Percentiles rank a stretch among this genome's conserved stretches.
These are phyloP conservation scores for Pantala flavescens DNA, from an alignment of 1,140 invertebrate genomes.

Conservation along the genomic window DNA sequence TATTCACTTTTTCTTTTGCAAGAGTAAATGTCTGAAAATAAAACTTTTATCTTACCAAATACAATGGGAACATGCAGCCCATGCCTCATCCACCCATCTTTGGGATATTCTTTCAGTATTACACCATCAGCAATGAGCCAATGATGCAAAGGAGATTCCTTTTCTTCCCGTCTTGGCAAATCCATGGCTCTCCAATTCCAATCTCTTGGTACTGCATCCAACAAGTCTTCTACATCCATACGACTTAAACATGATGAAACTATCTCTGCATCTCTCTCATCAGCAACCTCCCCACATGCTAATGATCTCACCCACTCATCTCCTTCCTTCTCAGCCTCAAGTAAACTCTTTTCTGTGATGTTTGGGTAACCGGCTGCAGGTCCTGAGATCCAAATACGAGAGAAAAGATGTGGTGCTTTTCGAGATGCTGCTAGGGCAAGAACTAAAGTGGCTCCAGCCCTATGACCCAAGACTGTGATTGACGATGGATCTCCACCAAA, in stretches of 20 bases:
- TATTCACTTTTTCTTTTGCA: no score
- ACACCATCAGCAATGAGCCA: neutral
- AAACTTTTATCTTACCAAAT: neutral
- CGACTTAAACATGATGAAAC: conserved; percentile 20
- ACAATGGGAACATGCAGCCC: neutral
- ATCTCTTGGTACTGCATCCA: conserved; percentile 52
- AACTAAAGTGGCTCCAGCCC: conserved; percentile 66
- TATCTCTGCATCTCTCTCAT: neutral
- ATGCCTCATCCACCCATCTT: neutral
- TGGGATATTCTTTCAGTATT: neutral
- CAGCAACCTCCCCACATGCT: conserved; percentile 24
- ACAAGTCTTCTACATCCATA: conserved; percentile 45
- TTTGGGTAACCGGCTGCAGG: neutral
- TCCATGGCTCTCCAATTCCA: conserved; percentile 38
- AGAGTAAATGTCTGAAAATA: no score
- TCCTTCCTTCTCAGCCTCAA: conserved; percentile 48
- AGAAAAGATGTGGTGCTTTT: conserved; percentile 26
- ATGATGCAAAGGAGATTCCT: neutral
- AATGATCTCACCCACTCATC: conserved; percentile 43
- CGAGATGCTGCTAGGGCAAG: conserved; percentile 50
- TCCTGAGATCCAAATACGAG: neutral
- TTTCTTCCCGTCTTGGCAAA: neutral
- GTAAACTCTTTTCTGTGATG: conserved; percentile 35
- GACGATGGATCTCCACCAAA: conserved; percentile 66
- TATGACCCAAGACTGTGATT: conserved; percentile 70